These are phyloP conservation scores for Nasonia longicornis DNA, from an alignment of 1,140 invertebrate species.

Conservation along the genomic window DNA sequence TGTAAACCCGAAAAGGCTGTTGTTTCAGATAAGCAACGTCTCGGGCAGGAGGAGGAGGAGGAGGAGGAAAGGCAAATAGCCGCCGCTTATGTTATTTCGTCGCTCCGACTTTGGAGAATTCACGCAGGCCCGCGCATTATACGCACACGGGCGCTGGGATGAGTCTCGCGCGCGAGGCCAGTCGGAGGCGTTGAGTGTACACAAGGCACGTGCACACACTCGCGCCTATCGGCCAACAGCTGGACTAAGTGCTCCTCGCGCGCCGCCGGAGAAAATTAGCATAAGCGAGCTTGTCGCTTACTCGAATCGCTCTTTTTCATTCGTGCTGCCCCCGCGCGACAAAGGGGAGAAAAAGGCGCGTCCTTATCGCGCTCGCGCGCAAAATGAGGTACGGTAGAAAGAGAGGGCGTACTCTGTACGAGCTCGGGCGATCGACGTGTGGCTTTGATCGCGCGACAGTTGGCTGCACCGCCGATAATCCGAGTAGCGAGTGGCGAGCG, in stretches of 20 bases:
- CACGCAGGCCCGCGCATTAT: background rate
- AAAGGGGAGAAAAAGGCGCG: background rate
- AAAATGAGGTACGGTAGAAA: background rate
- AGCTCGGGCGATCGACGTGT: background rate
- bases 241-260: constrained; percentile 48
- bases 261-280: constrained; percentile 41
- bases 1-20: background rate
- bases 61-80: background rate
- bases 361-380: background rate
- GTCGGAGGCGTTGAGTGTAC: constrained; percentile 17
- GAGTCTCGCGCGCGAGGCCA: background rate
- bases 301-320: background rate
- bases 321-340: background rate
- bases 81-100: background rate
- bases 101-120: background rate
- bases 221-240: constrained; percentile 41
- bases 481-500: background rate
- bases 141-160: no score
- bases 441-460: background rate
- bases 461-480: constrained; percentile 9
- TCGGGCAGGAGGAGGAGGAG: background rate
- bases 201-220: constrained; percentile 19
- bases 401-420: background rate
- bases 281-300: constrained; percentile 37
- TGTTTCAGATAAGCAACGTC: background rate